Percentiles rank a stretch among this genome's conserved stretches.
Conservation (phyloP, 2,888 invertebrate species). For the Zhuqinia jingwanae region DNA sequence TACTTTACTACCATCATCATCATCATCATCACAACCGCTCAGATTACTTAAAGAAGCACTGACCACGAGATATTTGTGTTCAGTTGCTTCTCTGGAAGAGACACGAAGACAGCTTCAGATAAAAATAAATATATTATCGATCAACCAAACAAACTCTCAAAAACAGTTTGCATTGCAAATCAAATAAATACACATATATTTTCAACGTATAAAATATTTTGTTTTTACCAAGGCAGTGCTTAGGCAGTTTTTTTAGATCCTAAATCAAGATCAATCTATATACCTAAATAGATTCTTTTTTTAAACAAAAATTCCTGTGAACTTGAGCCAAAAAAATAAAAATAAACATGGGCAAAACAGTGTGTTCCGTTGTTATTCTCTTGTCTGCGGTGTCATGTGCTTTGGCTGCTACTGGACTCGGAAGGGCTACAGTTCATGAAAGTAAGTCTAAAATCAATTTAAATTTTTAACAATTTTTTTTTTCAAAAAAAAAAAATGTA, state of each 20-base stretch:
- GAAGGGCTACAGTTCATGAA: constrained; percentile 77
- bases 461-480: not conserved
- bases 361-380: constrained; percentile 62
- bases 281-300: too few species aligned
- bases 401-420: constrained; percentile 76
- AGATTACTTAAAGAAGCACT: constrained; percentile 69
- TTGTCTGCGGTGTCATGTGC: constrained; percentile 70
- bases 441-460: constrained; percentile 74
- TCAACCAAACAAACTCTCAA: not conserved
- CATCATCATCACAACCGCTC: constrained; percentile 34
- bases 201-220: too few species aligned
- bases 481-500: not conserved
- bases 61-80: constrained; percentile 46
- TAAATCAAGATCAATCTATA: too few species aligned
- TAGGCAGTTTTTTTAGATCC: too few species aligned
- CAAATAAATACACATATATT: too few species aligned
- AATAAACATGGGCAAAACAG: constrained; percentile 62
- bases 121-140: not conserved
- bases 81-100: constrained; percentile 71
- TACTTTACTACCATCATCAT: constrained; percentile 20
- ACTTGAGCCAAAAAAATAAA: not conserved
- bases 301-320: too few species aligned
- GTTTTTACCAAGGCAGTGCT: too few species aligned
- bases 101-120: constrained; percentile 47
- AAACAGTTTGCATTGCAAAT: not conserved